Evolutionary conservation across 2,888 invertebrate genomes (phyloP).

Genomic region (Dynastes tityus): DNA sequence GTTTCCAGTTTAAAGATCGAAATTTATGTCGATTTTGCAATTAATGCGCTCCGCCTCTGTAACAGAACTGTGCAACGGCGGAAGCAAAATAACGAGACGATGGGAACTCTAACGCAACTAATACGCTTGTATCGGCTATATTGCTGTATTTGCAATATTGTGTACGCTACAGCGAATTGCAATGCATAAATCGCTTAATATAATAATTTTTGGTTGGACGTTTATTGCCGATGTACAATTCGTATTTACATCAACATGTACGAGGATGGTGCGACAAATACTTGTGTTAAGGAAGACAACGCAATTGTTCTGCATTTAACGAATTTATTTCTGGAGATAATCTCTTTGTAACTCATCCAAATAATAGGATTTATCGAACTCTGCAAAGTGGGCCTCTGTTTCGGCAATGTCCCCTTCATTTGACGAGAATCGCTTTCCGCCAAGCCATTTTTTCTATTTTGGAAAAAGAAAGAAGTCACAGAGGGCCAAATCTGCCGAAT

Average conservation of each 20-base stretch:
- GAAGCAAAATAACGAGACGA: neutral
- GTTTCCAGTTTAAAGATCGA: slow-evolving; percentile 15
- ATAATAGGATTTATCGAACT: too few relatives aligned
- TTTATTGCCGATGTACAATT: neutral
- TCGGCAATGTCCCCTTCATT: too few relatives aligned
- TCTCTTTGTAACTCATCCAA: too few relatives aligned
- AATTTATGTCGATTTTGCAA: slow-evolving; percentile 26
- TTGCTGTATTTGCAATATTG: slow-evolving; percentile 2
- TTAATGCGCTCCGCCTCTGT: neutral
- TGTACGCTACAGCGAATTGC: neutral
- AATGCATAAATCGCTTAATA: slow-evolving; percentile 8
- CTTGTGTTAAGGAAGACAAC: too few relatives aligned
- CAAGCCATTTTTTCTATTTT: too few relatives aligned
- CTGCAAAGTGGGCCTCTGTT: too few relatives aligned
- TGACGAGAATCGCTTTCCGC: too few relatives aligned
- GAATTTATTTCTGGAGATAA: too few relatives aligned
- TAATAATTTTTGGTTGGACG: neutral
- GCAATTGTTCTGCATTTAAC: too few relatives aligned
- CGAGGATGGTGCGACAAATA: too few relatives aligned
- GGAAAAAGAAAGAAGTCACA: too few relatives aligned
- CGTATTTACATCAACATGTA: neutral
- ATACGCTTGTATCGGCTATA: neutral
- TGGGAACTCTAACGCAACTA: neutral
- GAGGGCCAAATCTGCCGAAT: too few relatives aligned
- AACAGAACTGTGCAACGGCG: neutral